Conservation (phyloP, 2,113 vertebrate species). For the Sceloporus undulatus region DNA sequence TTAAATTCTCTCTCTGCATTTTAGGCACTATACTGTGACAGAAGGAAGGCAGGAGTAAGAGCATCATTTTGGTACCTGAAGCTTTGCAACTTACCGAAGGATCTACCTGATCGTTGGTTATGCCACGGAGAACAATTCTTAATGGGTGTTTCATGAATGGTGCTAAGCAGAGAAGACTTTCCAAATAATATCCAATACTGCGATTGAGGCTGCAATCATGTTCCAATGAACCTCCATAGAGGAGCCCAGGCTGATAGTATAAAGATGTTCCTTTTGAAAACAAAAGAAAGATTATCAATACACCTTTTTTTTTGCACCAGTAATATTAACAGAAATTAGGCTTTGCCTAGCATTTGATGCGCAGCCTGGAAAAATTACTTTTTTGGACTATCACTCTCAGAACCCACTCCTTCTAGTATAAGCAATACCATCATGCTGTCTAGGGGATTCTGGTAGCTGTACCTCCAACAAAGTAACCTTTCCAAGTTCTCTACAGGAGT, state of each 20-base stretch:
- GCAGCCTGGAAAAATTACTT: not conserved
- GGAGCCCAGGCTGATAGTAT: constrained; percentile 93
- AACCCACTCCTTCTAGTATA: no score
- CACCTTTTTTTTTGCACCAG: not conserved
- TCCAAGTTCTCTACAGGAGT: no score
- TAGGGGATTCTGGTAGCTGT: not conserved
- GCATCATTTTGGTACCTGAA: not conserved
- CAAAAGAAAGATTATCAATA: not conserved
- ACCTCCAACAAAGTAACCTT: no score
- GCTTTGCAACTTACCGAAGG: constrained; percentile 87
- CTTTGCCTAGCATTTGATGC: not conserved
- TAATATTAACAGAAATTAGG: fast-evolving
- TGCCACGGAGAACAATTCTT: constrained; percentile 88
- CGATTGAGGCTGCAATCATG: constrained; percentile 91
- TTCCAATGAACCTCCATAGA: constrained; percentile 88
- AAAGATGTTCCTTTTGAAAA: constrained; percentile 86
- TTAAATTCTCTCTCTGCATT: not conserved
- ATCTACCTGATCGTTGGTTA: constrained; percentile 91
- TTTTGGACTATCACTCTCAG: no score
- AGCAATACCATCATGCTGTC: no score
- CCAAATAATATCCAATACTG: constrained; percentile 93
- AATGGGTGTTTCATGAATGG: constrained; percentile 94
- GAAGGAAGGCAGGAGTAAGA: fast-evolving
- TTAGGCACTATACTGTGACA: fast-evolving
- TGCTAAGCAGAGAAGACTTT: constrained; percentile 91